Conservation (phyloP, 2,113 vertebrate genomes). For the Rostratula benghalensis region DNA sequence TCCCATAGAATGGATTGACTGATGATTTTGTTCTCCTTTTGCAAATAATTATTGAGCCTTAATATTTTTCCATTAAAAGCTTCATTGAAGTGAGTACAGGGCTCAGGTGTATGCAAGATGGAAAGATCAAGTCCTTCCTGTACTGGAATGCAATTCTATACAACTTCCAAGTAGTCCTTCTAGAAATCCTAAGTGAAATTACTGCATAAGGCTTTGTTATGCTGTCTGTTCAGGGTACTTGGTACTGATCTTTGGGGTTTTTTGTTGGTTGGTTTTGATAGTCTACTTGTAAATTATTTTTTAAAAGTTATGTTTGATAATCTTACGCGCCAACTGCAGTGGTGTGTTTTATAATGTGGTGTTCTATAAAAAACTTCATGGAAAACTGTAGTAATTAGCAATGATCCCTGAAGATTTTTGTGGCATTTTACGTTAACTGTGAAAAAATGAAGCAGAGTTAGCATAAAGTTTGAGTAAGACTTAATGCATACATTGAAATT, state of each 20-base stretch:
- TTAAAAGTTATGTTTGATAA: background rate
- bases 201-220: background rate
- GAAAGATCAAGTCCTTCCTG: background rate
- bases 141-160: background rate
- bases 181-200: background rate
- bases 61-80: background rate
- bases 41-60: background rate
- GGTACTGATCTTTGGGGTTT: too few relatives aligned
- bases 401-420: background rate
- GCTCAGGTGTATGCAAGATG: background rate
- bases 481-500: background rate
- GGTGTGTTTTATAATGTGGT: background rate
- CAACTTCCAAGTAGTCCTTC: background rate
- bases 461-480: background rate
- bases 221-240: background rate
- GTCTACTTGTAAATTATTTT: background rate
- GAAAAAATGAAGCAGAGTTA: background rate
- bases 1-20: background rate
- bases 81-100: background rate
- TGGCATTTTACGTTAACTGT: background rate
- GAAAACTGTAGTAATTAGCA: background rate
- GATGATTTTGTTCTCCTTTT: background rate
- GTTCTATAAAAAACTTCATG: background rate
- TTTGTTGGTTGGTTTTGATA: background rate
- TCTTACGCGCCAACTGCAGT: background rate